phyloP scores from a whole-genome alignment of 2,113 vertebrate species.

The Tragelaphus scriptus region DNA sequence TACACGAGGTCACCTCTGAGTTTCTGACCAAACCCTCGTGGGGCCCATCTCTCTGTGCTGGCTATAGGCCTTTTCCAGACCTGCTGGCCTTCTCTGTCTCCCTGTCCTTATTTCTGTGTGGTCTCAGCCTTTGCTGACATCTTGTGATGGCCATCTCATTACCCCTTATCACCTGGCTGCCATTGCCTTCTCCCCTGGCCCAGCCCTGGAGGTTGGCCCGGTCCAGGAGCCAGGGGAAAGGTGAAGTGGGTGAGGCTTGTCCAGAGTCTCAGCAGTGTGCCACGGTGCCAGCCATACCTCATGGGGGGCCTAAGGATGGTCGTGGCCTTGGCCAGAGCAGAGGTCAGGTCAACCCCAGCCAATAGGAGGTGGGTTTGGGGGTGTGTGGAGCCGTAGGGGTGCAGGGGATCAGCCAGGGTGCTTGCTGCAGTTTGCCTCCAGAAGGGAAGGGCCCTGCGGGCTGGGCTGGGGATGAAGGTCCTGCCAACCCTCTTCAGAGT shows the following conservation, averaged over 20 bases:
- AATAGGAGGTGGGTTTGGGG: too few species aligned
- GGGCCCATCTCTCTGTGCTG: not conserved
- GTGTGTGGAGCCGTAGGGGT: not conserved
- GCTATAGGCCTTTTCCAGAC: not conserved
- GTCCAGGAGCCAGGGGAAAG: not conserved
- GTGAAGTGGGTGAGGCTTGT: not conserved
- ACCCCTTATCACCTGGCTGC: not conserved
- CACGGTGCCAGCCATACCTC: not conserved
- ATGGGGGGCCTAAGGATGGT: not conserved
- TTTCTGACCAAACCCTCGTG: not conserved
- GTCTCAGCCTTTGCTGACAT: not conserved
- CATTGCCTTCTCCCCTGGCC: not conserved
- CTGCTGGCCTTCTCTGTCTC: not conserved
- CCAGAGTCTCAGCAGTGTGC: not conserved
- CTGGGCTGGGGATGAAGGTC: not conserved
- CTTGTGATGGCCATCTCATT: not conserved
- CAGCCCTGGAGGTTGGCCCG: too few species aligned
- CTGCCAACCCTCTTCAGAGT: not conserved
- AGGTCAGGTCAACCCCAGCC: not conserved
- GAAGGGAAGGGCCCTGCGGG: not conserved
- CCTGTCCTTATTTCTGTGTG: not conserved
- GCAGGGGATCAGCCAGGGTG: too few species aligned
- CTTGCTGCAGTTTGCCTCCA: not conserved
- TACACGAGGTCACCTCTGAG: rapidly evolving
- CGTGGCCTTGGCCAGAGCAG: too few species aligned